Evolutionary conservation across 1,140 invertebrate species (phyloP).

Genomic region (Leptinotarsa texana): DNA sequence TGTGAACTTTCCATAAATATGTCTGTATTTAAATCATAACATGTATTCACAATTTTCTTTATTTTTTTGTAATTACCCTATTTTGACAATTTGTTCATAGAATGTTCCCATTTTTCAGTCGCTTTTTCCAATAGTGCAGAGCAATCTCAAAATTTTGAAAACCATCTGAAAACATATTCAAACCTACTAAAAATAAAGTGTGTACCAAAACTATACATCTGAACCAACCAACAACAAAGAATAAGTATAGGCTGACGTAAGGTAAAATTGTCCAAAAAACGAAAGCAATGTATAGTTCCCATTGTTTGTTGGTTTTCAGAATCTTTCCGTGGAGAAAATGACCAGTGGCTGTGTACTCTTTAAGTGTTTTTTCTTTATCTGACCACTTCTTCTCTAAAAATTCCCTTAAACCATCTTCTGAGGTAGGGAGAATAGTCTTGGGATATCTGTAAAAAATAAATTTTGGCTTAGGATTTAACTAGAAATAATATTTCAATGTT

Average conservation of each 20-base stretch:
- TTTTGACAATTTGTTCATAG: no score
- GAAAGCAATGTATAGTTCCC: conserved; percentile 59
- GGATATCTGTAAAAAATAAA: conserved; percentile 57
- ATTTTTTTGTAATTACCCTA: no score
- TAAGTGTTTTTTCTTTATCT: conserved; percentile 68
- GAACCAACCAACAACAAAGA: conserved; percentile 57
- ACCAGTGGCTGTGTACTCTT: conserved; percentile 63
- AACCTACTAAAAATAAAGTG: conserved; percentile 56
- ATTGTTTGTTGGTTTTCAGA: conserved; percentile 50
- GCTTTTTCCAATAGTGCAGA: conserved; percentile 32
- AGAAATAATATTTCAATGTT: background rate
- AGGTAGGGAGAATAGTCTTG: conserved; percentile 62
- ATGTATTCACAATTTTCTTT: no score
- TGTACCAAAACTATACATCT: conserved; percentile 59
- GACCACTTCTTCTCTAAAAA: conserved; percentile 77
- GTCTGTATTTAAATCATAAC: no score
- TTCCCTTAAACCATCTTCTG: conserved; percentile 61
- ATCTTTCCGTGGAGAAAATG: conserved; percentile 51
- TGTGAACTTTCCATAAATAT: no score
- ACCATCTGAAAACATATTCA: conserved; percentile 60
- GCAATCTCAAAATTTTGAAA: conserved; percentile 61
- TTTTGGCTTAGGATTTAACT: no score
- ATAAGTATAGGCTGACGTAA: conserved; percentile 54
- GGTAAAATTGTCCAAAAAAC: conserved; percentile 62
- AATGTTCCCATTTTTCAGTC: background rate